These are phyloP conservation scores for Tympanuchus pallidicinctus DNA, from an alignment of 2,113 vertebrate species.

Conservation along the genomic window DNA sequence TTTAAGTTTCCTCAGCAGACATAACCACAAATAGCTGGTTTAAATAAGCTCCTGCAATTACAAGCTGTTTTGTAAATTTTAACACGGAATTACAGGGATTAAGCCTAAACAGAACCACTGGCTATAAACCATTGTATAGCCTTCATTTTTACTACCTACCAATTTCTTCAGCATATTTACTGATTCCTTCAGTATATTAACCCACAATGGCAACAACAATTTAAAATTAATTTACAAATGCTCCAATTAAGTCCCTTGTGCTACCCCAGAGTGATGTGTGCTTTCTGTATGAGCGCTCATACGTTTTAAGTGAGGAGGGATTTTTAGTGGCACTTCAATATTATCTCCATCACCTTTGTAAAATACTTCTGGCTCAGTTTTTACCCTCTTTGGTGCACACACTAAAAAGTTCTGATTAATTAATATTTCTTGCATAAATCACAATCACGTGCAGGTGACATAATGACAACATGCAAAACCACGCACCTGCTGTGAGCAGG, in stretches of 20 bases:
- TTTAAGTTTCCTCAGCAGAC: constrained; percentile 80
- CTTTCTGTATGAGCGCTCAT: neutral
- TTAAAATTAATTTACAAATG: constrained; percentile 11
- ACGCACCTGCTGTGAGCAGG: neutral
- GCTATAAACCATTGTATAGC: constrained; percentile 43
- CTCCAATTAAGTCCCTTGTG: neutral
- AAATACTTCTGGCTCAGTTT: neutral
- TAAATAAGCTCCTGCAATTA: constrained; percentile 73
- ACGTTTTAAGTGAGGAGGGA: neutral
- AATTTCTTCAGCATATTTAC: neutral
- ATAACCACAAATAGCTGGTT: constrained; percentile 79
- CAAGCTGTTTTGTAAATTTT: constrained; percentile 72
- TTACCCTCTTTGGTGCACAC: neutral
- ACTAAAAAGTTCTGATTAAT: neutral
- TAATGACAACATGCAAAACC: neutral
- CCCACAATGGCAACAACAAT: constrained; percentile 4
- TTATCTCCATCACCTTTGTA: neutral
- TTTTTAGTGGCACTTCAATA: neutral
- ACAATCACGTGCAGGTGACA: neutral
- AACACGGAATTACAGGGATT: constrained; percentile 57
- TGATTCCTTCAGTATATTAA: neutral
- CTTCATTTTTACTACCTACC: constrained; percentile 18
- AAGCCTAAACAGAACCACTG: constrained; percentile 48
- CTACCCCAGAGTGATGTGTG: neutral
- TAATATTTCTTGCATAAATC: neutral